Conservation (phyloP, 2,797 vertebrate genomes). For the Coracias cyanogaster region DNA sequence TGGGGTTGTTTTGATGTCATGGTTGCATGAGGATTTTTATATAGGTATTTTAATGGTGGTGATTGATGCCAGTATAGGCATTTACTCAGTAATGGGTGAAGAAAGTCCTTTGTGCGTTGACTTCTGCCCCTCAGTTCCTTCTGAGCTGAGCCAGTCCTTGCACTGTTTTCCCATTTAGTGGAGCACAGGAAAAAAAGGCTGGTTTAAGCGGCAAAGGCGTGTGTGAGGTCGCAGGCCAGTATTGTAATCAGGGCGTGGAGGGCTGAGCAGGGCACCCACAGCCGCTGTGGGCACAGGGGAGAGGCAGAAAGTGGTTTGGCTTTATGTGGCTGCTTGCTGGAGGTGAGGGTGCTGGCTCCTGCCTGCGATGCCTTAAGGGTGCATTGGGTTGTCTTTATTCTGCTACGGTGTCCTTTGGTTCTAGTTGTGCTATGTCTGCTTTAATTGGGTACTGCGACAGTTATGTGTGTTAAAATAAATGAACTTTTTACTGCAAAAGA, state of each 20-base stretch:
- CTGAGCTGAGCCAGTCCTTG: background rate
- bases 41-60: background rate
- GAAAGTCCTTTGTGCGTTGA: background rate
- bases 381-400: rapidly evolving
- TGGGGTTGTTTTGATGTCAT: background rate
- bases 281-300: background rate
- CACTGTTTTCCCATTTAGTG: background rate
- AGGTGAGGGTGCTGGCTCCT: background rate
- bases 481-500: slow-evolving; percentile 52
- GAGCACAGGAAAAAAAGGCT: background rate
- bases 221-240: background rate
- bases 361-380: background rate
- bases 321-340: background rate
- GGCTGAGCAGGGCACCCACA: background rate
- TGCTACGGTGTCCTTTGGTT: background rate
- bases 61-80: no score
- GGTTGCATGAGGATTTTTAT: background rate
- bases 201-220: rapidly evolving
- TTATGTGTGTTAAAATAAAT: slow-evolving; percentile 27
- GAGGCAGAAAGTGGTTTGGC: background rate
- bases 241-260: background rate
- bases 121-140: background rate
- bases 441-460: slow-evolving; percentile 53
- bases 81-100: background rate
- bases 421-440: background rate